Percentiles rank a stretch among this genome's conserved stretches.
Evolutionary conservation across 2,888 invertebrate species (phyloP).

Genomic region (Drosophila stalkeri): DNA sequence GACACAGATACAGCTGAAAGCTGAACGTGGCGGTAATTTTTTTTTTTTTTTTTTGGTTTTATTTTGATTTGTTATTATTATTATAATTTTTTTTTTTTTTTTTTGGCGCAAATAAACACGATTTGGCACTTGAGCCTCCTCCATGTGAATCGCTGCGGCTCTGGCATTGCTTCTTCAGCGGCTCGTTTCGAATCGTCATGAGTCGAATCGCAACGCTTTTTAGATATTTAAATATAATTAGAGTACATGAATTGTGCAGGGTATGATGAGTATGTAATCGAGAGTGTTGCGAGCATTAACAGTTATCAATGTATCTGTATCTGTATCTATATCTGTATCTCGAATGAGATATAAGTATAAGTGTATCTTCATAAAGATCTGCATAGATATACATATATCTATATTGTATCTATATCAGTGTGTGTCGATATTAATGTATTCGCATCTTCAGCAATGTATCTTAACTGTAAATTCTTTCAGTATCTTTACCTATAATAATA

Average conservation of each 20-base stretch:
- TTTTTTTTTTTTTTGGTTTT: constrained; percentile 44
- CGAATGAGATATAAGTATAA: too few species aligned
- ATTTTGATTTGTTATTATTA: background rate
- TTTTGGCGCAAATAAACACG: constrained; percentile 78
- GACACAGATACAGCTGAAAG: constrained; percentile 31
- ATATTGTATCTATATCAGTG: too few species aligned
- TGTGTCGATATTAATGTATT: too few species aligned
- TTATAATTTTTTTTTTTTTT: constrained; percentile 40
- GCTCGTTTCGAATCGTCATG: constrained; percentile 29
- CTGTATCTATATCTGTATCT: background rate
- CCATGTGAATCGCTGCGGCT: constrained; percentile 24
- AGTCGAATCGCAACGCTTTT: constrained; percentile 29
- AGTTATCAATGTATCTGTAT: background rate
- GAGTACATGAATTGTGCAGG: background rate
- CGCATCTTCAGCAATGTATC: too few species aligned
- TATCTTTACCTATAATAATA: background rate
- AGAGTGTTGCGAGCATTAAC: background rate
- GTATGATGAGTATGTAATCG: background rate
- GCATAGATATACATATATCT: too few species aligned
- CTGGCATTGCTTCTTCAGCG: constrained; percentile 63
- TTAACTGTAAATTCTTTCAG: background rate
- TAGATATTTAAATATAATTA: constrained; percentile 6
- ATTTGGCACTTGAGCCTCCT: constrained; percentile 75
- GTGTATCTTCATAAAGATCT: too few species aligned
- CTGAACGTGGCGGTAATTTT: constrained; percentile 71